Conservation (phyloP, 2,113 vertebrate genomes). For the Pteropus alecto region DNA sequence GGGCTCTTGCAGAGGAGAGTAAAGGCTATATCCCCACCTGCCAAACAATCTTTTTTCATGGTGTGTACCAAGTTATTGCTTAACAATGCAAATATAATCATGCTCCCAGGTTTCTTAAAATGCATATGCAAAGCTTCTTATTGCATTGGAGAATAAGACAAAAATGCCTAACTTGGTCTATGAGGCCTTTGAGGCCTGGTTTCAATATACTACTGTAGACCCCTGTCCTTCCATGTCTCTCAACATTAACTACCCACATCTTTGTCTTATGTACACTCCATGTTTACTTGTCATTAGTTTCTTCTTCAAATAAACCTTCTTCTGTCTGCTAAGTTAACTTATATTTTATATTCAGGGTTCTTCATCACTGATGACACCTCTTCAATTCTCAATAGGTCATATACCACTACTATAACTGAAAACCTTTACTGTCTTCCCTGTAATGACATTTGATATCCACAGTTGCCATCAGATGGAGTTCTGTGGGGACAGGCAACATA, state of each 20-base stretch:
- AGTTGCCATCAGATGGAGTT: not conserved
- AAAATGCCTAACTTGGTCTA: not conserved
- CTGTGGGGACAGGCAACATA: not conserved
- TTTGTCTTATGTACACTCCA: not conserved
- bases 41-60: not conserved
- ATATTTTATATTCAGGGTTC: not conserved
- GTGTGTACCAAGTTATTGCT: not conserved
- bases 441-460: not conserved
- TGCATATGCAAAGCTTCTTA: not conserved
- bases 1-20: not conserved
- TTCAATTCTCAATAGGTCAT: not conserved
- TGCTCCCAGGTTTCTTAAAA: not conserved
- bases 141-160: not conserved
- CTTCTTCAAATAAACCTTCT: not conserved
- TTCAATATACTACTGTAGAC: not conserved
- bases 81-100: not conserved
- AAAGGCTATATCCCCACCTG: fast-evolving
- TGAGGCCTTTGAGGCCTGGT: fast-evolving
- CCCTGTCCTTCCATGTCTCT: fast-evolving
- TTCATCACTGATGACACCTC: not conserved
- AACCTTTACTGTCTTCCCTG: not conserved
- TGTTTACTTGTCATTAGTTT: not conserved
- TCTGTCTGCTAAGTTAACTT: not conserved
- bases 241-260: not conserved
- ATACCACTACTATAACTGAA: not conserved